Evolutionary conservation across 2,888 invertebrate species (phyloP).

Genomic region (Horisme vitalbata): DNA sequence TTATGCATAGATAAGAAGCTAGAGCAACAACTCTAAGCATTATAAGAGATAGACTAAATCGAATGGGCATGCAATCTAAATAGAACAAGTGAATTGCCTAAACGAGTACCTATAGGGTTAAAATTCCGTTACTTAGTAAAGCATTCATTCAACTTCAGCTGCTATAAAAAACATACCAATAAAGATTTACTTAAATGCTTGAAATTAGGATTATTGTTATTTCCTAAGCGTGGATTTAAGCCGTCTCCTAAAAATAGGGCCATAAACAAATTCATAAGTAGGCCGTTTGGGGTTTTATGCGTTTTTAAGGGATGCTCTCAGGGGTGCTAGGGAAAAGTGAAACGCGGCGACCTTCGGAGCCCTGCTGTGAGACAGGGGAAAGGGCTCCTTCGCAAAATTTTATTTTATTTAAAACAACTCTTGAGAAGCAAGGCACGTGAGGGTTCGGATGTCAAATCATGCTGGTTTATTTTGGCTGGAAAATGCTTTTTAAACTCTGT

Average conservation of each 20-base stretch:
- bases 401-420: slow-evolving; percentile 35
- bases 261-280: slow-evolving; percentile 83
- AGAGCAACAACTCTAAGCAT: no score
- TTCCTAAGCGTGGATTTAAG: slow-evolving; percentile 52
- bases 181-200: slow-evolving; percentile 48
- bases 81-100: no score
- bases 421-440: slow-evolving; percentile 6
- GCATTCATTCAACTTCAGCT: no score
- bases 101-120: no score
- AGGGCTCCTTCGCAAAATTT: slow-evolving; percentile 31
- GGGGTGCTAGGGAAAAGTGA: slow-evolving; percentile 70
- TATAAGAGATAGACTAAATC: no score
- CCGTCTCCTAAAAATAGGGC: slow-evolving; percentile 64
- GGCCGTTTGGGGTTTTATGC: slow-evolving; percentile 74
- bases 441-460: slow-evolving; percentile 20
- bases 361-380: slow-evolving; percentile 61
- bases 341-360: slow-evolving; percentile 69
- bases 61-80: no score
- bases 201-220: slow-evolving; percentile 70
- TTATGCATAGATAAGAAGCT: no score
- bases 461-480: not conserved
- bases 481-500: not conserved
- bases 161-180: no score
- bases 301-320: slow-evolving; percentile 72
- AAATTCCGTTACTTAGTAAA: no score